phyloP scores from a whole-genome alignment of 2,797 vertebrate genomes.

The Triplophysa yarkandensis region DNA sequence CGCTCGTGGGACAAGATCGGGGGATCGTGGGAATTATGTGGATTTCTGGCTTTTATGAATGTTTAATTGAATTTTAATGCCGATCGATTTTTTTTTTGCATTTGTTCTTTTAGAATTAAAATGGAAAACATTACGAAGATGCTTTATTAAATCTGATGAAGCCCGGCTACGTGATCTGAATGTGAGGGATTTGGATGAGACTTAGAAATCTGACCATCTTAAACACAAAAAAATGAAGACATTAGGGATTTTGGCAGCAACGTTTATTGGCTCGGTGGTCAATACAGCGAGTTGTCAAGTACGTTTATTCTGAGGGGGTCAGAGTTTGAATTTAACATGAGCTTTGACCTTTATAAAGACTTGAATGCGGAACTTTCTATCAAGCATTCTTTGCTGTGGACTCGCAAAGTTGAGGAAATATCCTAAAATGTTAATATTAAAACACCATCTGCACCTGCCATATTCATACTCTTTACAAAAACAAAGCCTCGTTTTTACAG shows the following conservation, averaged over 20 bases:
- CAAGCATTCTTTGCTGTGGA: slow-evolving; percentile 5
- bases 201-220: slow-evolving; percentile 41
- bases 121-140: slow-evolving; percentile 3
- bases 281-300: slow-evolving; percentile 29
- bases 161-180: slow-evolving; percentile 23
- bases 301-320: slow-evolving; percentile 18
- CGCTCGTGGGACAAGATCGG: slow-evolving; percentile 56
- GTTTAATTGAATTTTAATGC: slow-evolving; percentile 12
- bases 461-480: slow-evolving; percentile 43
- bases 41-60: slow-evolving; percentile 22
- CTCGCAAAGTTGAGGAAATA: not conserved
- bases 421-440: not conserved
- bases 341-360: slow-evolving; percentile 25
- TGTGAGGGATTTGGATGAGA: slow-evolving; percentile 36
- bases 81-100: not conserved
- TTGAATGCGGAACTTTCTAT: not conserved
- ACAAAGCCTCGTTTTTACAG: slow-evolving; percentile 42
- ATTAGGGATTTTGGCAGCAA: slow-evolving; percentile 39
- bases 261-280: not conserved
- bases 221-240: slow-evolving; percentile 47
- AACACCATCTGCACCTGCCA: not conserved
- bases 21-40: slow-evolving; percentile 63
- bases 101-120: not conserved
- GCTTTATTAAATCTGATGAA: slow-evolving; percentile 38
- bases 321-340: slow-evolving; percentile 35